Base-by-base conservation (phyloP, 2,888 invertebrate species). In the Tethea ocularis region DNA sequence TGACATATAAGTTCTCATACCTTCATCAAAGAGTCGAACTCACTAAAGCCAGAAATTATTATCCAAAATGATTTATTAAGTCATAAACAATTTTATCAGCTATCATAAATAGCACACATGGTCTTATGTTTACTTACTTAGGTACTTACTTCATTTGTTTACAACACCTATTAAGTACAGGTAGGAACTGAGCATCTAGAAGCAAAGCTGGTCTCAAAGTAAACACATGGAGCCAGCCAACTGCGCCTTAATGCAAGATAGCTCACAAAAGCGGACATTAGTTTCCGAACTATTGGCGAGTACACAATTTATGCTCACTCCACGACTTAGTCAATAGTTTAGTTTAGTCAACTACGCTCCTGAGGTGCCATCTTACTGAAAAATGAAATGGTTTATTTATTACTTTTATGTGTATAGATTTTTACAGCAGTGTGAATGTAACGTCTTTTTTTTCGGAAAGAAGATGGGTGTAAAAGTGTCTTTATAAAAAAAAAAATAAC, bases 281-380 rank as follows among this genome's bases (percentile, higher is more conserved):
- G 75, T 80, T 83, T 72, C 66, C 72, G 70, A 83, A 82, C 80
- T 82, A 82, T 82, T 79, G 82, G 76, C 71, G 71, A 61, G 69
- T 73, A 82, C 74, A 78, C 78, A 82, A 86, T 86, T 84, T 84
- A 86, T 86, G 82, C 81, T 80, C 71, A 75, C 82, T 77, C 74
- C 65, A 68, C 74, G 80, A 82, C 78, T 84, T 80, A 71, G 74
- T 77, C 79, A 77, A 80, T 80, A 82, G 77, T 81, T 81, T 66
- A 68, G 61, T 60, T 58, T 59, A 20, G 20, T 20, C 20, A 10
- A 46, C 46, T 8, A n/a, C 46, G 20, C 17, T 17, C 2, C 46
- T 46, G 46, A 46, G 46, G 46, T 46, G 46, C 7, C 7, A 20
- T 6, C 20, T 2, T 38, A n/a, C 7, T 4, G n/a, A 38, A 6